Base-by-base conservation (phyloP, 2,888 invertebrate species). In the Lobophora halterata region DNA sequence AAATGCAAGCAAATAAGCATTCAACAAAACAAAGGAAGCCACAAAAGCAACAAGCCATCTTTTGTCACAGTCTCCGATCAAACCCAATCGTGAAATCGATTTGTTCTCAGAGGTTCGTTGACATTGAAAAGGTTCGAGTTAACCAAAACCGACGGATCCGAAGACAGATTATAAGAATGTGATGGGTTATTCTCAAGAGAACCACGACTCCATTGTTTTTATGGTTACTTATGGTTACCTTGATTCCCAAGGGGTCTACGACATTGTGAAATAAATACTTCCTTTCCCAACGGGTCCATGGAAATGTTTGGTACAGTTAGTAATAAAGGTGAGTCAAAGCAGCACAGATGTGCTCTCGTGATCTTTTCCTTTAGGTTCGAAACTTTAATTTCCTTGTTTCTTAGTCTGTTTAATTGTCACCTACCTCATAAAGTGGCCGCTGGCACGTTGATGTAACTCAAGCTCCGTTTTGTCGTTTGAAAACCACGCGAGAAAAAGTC, bases 361-460 rank as follows among this genome's bases (percentile, higher is more conserved):
- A n/a, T n/a, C n/a, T n/a, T n/a, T n/a, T n/a, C n/a, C n/a, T n/a
- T n/a, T n/a, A n/a, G n/a, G n/a, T n/a, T n/a, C n/a, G n/a, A n/a
- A n/a, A n/a, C n/a, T n/a, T n/a, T n/a, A n/a, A n/a, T 14, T 14
- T 3, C 9, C 5, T 21, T 3, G 4, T 3, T 2, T 2, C 6
- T 5, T 6, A 24, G 5, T 21, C 8, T 3, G 26, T 18, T 31
- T 10, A 32, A 20, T 46, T 24, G 24, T 13, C 54, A n/a, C n/a
- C 66, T 77, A 86, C 93, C 93, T 92, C 89, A 93, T 91, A 70
- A 92, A 92, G 90, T 93, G 92, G 86, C 92, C 92, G 88, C 89
- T 89, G 88, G 92, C 91, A 88, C 92, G 91, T 88, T 92, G 92
- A 67, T 93, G 92, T 73, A 93, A 89, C 61, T 93, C 93, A 88